A percentile compares a stretch with the other conserved stretches of the same genome.
These are phyloP conservation scores for Mustela lutreola DNA, from an alignment of 2,113 vertebrate species.

Conservation along the genomic window DNA sequence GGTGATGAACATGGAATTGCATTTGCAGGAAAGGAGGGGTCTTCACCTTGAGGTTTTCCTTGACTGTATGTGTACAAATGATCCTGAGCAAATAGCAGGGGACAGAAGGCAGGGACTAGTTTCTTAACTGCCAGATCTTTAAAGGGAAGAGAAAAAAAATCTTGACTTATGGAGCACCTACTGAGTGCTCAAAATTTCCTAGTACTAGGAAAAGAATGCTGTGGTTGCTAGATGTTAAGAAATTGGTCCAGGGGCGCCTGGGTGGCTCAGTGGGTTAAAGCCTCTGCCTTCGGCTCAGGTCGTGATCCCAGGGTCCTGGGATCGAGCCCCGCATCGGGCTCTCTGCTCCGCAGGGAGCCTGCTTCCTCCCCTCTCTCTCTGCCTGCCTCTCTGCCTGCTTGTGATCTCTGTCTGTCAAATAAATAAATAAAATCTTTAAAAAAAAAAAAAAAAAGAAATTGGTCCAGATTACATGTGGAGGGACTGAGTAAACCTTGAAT, in stretches of 20 bases:
- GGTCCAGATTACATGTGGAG: background rate
- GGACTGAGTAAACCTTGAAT: background rate
- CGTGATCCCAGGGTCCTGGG: too few relatives aligned
- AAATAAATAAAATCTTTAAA: too few relatives aligned
- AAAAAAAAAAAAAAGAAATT: background rate
- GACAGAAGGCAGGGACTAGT: background rate
- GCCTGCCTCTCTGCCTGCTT: too few relatives aligned
- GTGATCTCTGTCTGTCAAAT: too few relatives aligned
- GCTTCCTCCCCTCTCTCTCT: too few relatives aligned
- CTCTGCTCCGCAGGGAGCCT: too few relatives aligned
- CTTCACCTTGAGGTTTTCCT: background rate
- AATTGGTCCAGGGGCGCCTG: background rate
- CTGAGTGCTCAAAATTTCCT: background rate
- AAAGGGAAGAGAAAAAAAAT: background rate
- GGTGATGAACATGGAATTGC: background rate
- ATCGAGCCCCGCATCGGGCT: too few relatives aligned
- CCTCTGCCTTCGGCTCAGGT: too few relatives aligned
- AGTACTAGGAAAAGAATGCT: background rate
- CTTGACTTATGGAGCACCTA: background rate
- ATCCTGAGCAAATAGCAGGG: background rate
- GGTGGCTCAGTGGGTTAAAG: too few relatives aligned
- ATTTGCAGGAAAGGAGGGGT: background rate
- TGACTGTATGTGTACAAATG: background rate
- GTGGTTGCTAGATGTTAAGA: background rate
- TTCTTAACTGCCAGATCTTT: background rate